Conservation (phyloP, 2,113 vertebrate genomes). For the Dasyprocta punctata region DNA sequence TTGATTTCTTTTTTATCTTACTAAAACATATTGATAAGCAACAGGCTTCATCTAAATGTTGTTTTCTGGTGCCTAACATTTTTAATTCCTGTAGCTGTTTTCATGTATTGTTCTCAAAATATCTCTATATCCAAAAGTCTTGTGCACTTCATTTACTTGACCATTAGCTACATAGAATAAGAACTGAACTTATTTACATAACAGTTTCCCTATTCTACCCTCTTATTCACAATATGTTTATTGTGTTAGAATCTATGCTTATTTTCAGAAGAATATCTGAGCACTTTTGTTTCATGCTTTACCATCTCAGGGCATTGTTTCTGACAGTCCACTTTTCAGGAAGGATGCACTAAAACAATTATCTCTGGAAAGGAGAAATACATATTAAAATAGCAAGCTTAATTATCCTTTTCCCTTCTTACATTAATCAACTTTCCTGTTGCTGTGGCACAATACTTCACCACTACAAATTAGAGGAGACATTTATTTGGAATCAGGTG, state of each 20-base stretch:
- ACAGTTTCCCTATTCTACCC: neutral
- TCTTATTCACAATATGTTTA: neutral
- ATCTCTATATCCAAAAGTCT: neutral
- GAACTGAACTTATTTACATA: neutral
- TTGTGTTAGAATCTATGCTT: neutral
- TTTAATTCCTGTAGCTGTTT: neutral
- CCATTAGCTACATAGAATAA: neutral
- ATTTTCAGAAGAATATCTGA: neutral
- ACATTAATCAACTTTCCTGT: neutral
- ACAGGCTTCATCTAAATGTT: neutral
- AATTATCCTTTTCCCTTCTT: neutral
- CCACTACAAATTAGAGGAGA: neutral
- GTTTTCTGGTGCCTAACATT: neutral
- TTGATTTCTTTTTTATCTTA: neutral
- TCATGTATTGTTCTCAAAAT: neutral
- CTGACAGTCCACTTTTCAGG: neutral
- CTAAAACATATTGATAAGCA: neutral
- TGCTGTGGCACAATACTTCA: neutral
- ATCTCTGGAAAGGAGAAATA: neutral
- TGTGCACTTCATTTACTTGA: neutral
- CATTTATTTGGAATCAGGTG: neutral
- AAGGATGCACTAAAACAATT: neutral
- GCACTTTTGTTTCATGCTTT: neutral
- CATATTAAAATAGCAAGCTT: neutral
- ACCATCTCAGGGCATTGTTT: neutral